phyloP scores from a whole-genome alignment of 2,113 vertebrate species.

The Grallaria varia region DNA sequence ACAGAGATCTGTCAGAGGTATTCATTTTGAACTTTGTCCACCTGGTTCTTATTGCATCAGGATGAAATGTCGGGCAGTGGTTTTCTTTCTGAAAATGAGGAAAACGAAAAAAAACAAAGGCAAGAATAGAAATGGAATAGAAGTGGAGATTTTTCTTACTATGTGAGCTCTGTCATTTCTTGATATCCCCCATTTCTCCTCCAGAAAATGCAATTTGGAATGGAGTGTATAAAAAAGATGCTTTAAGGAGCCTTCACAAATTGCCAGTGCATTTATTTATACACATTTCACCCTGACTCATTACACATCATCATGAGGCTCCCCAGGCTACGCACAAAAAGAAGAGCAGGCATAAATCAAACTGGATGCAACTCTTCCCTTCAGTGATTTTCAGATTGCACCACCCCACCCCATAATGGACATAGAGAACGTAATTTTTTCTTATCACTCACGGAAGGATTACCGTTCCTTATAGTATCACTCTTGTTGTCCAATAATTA shows the following conservation, averaged over 20 bases:
- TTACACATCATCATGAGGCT: slow-evolving; percentile 34
- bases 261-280: slow-evolving; percentile 57
- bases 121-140: not conserved
- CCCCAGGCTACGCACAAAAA: not conserved
- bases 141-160: not conserved
- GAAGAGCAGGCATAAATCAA: slow-evolving; percentile 48
- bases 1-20: not conserved
- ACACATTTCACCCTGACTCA: slow-evolving; percentile 51
- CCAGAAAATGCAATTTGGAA: not conserved
- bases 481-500: not conserved
- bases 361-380: not conserved
- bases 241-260: slow-evolving; percentile 33
- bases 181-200: not conserved
- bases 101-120: not conserved
- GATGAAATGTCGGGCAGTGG: not conserved
- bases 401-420: not conserved
- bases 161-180: not conserved
- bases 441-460: not conserved
- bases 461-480: not conserved
- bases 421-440: not conserved
- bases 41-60: not conserved
- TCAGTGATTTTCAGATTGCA: not conserved
- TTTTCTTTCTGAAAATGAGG: not conserved
- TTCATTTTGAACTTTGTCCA: not conserved
- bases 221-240: not conserved